Base-by-base conservation (phyloP, 1,140 invertebrate genomes). In the Parapsyche elsis region DNA sequence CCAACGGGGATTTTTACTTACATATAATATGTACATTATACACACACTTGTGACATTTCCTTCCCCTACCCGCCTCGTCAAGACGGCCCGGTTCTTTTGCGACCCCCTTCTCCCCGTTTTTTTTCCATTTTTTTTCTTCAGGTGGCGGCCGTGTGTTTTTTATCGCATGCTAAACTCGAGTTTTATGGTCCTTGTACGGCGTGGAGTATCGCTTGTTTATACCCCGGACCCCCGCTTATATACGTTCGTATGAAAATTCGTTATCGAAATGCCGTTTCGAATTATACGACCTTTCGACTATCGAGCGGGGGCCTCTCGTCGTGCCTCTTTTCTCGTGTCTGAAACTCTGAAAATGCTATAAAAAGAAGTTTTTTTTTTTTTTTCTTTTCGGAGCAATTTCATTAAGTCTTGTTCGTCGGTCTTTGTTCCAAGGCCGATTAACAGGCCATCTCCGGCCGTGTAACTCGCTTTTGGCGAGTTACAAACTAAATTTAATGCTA, bases 121-220 rank as follows among this genome's bases (percentile, higher is more conserved):
- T 53, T 53, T 53, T 78, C 76, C 76, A n/a, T 30, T 76, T 53
- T 64, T 73, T 38, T 23, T 23, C 7, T 76, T 75, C 81, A 82
- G 78, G 71, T 80, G 76, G 76, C 57, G 64, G 74, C 46, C 59
- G 79, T 78, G 59, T 79, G 79, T 76, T 80, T 80, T 83, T 83
- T 83, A 80, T 83, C 81, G 76, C 81, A 80, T 83, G 79, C 67
- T 77, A 79, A 83, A 80, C 81, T 74, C 71, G 57, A 76, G 76
- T 83, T 83, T 83, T 83, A 83, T 71, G 70, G 26, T 76, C 30
- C 71, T 71, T 45, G 46, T 77, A 77, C 24, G 79, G 23, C 57
- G 45, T 64, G 26, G 46, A 23, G 78, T 67, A 80, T 67, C 57
- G 81, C 71, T 57, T 82, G 77, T 79, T 82, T 79, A 79, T 79